Conservation (phyloP, 2,797 vertebrate species). For the Lemur catta region DNA sequence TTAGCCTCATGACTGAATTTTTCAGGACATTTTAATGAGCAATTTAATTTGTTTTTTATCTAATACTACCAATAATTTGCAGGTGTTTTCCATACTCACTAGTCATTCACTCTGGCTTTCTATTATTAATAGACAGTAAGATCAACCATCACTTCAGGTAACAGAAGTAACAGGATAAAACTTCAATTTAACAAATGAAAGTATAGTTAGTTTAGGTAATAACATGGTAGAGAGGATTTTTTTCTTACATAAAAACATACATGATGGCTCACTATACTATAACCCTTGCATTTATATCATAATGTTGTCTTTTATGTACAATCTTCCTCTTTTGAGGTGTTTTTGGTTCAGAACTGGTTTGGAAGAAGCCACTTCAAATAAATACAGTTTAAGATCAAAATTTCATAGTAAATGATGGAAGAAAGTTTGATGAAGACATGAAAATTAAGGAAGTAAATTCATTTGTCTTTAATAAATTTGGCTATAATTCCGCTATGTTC, state of each 20-base stretch:
- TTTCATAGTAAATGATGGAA: neutral
- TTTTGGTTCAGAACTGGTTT: slow-evolving; percentile 21
- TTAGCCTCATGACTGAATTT: neutral
- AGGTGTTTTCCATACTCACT: neutral
- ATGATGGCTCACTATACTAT: neutral
- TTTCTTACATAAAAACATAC: neutral
- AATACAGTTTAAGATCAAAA: neutral
- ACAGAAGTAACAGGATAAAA: neutral
- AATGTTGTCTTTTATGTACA: neutral
- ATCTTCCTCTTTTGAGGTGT: neutral
- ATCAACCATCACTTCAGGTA: neutral
- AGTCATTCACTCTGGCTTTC: neutral
- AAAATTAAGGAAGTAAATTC: slow-evolving; percentile 7
- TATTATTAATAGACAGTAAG: neutral
- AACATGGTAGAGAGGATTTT: neutral
- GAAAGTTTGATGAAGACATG: neutral
- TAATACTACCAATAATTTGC: neutral
- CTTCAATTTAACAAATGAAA: neutral
- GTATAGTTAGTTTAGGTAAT: neutral
- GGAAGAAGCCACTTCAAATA: neutral
- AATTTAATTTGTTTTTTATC: neutral
- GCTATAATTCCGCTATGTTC: neutral
- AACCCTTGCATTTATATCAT: neutral
- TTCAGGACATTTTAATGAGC: neutral
- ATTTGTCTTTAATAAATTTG: slow-evolving; percentile 22